Evolutionary conservation across 2,888 invertebrate genomes (phyloP).

Genomic region (Drosophila paranaensis): DNA sequence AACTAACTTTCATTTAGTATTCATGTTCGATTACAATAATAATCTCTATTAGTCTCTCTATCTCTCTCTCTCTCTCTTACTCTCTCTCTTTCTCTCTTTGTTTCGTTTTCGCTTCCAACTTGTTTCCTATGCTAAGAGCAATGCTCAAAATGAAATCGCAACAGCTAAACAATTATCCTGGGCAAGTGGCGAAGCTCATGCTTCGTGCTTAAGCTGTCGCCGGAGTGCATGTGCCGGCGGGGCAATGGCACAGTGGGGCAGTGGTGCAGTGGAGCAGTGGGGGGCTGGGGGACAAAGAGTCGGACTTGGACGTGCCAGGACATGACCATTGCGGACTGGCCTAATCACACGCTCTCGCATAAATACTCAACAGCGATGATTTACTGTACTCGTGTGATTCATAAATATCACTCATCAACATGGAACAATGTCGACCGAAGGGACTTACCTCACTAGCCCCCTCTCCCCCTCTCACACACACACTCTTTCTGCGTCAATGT

Average conservation of each 20-base stretch:
- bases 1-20: neutral
- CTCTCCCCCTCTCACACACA: neutral
- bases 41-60: neutral
- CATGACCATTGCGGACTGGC: slow-evolving; percentile 39
- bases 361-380: slow-evolving; percentile 56
- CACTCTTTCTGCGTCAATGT: neutral
- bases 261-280: too few species aligned
- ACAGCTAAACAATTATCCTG: slow-evolving; percentile 53
- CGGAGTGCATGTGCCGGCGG: neutral
- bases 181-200: slow-evolving; percentile 50
- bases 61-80: neutral
- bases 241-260: neutral
- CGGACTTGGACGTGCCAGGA: slow-evolving; percentile 42
- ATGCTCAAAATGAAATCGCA: slow-evolving; percentile 15
- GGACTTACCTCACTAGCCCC: neutral
- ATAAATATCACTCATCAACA: slow-evolving; percentile 75
- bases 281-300: neutral
- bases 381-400: slow-evolving; percentile 75
- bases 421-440: slow-evolving; percentile 9
- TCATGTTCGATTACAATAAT: neutral
- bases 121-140: slow-evolving; percentile 23
- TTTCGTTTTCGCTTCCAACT: slow-evolving; percentile 18
- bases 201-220: slow-evolving; percentile 43
- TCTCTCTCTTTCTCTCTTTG: neutral
- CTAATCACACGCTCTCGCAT: slow-evolving; percentile 52